phyloP scores from a whole-genome alignment of 2,113 vertebrate species.

The Ovis canadensis region DNA sequence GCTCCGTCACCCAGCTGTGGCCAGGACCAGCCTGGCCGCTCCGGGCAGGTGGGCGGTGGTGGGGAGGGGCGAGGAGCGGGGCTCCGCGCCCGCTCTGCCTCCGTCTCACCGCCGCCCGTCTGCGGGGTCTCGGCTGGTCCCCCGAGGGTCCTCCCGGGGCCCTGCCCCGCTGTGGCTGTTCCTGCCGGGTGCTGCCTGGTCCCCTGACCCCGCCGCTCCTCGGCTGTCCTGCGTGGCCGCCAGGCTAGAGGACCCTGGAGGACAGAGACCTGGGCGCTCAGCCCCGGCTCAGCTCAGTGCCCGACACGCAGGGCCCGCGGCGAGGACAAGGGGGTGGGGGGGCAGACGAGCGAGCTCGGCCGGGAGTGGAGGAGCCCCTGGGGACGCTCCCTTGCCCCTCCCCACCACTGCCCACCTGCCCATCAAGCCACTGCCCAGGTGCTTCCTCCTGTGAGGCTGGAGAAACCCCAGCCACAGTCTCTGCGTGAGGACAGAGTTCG shows the following conservation, averaged over 20 bases:
- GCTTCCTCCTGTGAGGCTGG: neutral
- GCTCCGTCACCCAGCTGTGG: neutral
- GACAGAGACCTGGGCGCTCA: neutral
- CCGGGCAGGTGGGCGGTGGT: no score
- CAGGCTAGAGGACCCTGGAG: neutral
- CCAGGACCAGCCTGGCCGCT: neutral
- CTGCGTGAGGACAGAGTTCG: neutral
- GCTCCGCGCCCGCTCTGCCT: neutral
- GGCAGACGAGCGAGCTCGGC: fast-evolving
- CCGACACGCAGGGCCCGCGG: neutral
- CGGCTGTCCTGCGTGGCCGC: no score
- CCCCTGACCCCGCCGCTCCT: neutral
- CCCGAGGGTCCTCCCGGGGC: neutral
- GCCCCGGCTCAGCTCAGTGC: neutral
- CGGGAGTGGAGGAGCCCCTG: no score
- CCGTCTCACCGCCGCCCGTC: neutral
- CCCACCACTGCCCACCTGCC: neutral
- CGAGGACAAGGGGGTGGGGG: neutral
- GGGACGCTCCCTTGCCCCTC: neutral
- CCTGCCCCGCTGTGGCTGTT: neutral
- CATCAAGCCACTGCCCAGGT: neutral
- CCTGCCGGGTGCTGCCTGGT: neutral
- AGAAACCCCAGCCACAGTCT: neutral
- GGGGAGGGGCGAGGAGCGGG: no score
- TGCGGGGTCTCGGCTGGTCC: neutral